A percentile compares a stretch with the other conserved stretches of the same genome.
phyloP scores from a whole-genome alignment of 2,113 vertebrate species.

The Phoenicopterus ruber region DNA sequence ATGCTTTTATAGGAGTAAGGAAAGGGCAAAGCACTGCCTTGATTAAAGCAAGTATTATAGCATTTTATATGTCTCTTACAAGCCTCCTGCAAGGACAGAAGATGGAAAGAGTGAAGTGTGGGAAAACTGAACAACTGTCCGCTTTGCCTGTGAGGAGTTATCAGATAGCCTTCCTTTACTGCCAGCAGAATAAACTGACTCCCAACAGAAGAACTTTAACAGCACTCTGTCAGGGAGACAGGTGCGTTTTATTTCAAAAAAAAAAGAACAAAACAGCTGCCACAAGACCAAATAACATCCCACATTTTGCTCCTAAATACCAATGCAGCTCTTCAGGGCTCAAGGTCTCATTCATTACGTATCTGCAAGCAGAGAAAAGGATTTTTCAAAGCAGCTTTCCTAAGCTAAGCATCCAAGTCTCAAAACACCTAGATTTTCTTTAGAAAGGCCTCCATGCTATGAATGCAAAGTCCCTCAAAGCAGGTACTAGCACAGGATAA shows the following conservation, averaged over 20 bases:
- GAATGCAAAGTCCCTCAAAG: conserved; percentile 22
- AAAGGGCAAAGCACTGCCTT: background rate
- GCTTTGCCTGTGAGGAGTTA: background rate
- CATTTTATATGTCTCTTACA: background rate
- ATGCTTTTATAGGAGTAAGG: background rate
- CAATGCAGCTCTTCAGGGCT: conserved; percentile 21
- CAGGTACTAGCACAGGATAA: background rate
- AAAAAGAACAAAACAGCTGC: conserved; percentile 27
- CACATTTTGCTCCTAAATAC: conserved; percentile 42
- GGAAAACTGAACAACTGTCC: background rate
- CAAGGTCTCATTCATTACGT: conserved; percentile 33
- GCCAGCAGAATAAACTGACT: conserved; percentile 22
- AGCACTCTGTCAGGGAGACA: conserved; percentile 33
- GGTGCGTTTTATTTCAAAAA: conserved; percentile 41
- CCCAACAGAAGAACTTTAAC: conserved; percentile 32
- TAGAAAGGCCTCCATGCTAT: background rate
- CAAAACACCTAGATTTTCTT: conserved; percentile 22
- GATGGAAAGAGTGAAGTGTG: background rate
- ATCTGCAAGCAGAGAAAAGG: conserved; percentile 22
- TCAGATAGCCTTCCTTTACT: conserved; percentile 12
- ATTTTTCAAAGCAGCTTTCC: conserved; percentile 42
- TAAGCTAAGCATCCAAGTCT: background rate
- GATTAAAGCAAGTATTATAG: background rate
- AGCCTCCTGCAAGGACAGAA: background rate
- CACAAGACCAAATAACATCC: conserved; percentile 45